Base-by-base conservation (phyloP, 1,140 invertebrate species). In the Sycobia sp. region DNA sequence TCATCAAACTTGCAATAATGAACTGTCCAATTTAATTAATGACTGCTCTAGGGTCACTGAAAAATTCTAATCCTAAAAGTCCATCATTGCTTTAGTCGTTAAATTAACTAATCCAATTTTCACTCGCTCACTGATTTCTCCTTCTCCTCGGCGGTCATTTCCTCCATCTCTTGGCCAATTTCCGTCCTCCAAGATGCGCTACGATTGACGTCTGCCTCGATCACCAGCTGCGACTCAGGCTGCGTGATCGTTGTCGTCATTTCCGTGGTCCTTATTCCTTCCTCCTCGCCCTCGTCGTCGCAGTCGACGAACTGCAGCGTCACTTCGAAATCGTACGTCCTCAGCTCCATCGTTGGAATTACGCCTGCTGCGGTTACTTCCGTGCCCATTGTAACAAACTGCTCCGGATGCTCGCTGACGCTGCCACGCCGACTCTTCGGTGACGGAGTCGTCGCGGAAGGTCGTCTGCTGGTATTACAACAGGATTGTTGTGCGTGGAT, bases 201-300 rank as follows among this genome's bases (percentile, higher is more conserved):
- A 0, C 54, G 62, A 55, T 74, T 76, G 5, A 76, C 64, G 16
- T 75, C 71, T 4, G 67, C 74, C 10, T 75, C 73, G 36, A 74
- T 73, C 1, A 75, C 67, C 22, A 75, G 70, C 8, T 69, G 68
- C 18, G 73, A 73, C 10, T 69, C 66, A 1, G 66, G 50, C 14
- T 44, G 51, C 11, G 50, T 16, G 0, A 44, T 14, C 8, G 44
- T 27, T 25, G 7, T 60, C n/a, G 47, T 34, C 23, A 41, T 16
- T n/a, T 39, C 39, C 55, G 18, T 54, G 62, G 20, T 18, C 57
- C 3, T 61, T 56, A 9, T 43, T 51, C 14, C 23, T 4, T 29
- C 46, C 1, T 47, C 38, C 36, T 16, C 55, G 38, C 22, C 60
- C 34, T 38, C 57, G 8, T 65, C 63, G 9, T 49, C 54, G 14